phyloP scores from a whole-genome alignment of 1,140 invertebrate species.

The Heliconius hermathena region DNA sequence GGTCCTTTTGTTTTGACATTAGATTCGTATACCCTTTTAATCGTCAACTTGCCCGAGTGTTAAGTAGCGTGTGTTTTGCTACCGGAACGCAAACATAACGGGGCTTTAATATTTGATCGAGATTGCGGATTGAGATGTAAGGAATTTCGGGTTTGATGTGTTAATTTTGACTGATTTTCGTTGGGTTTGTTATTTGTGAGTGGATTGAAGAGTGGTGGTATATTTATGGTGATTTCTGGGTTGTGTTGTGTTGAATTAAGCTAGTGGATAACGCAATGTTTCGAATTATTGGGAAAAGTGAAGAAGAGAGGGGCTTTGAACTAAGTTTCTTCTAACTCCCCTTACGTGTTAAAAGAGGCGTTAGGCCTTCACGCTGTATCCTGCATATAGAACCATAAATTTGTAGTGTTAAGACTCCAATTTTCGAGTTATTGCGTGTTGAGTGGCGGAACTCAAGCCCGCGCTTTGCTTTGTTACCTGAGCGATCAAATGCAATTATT shows the following conservation, averaged over 20 bases:
- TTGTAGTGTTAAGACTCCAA: not conserved
- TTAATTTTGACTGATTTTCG: not conserved
- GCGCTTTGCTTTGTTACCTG: not conserved
- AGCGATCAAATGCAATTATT: not conserved
- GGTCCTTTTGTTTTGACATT: conserved; percentile 61
- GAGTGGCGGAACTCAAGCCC: not conserved
- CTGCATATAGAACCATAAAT: not conserved
- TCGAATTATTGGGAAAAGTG: too few species aligned
- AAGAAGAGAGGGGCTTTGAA: too few species aligned
- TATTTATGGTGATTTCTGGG: too few species aligned
- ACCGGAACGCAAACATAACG: conserved; percentile 43
- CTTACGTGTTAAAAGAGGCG: not conserved
- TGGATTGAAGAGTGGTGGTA: too few species aligned
- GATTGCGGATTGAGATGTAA: conserved; percentile 31
- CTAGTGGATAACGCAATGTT: too few species aligned
- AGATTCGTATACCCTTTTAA: conserved; percentile 64
- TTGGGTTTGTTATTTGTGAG: not conserved
- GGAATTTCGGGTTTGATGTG: not conserved
- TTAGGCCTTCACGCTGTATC: not conserved
- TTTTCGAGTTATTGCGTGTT: not conserved
- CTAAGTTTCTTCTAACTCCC: too few species aligned
- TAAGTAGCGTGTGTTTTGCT: conserved; percentile 60
- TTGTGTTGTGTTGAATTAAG: too few species aligned
- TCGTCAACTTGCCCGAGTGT: conserved; percentile 51
- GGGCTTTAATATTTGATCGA: conserved; percentile 40